Base-by-base conservation (phyloP, 53 echinoderm and acorn worm genomes). In the Luidia sarsii region DNA sequence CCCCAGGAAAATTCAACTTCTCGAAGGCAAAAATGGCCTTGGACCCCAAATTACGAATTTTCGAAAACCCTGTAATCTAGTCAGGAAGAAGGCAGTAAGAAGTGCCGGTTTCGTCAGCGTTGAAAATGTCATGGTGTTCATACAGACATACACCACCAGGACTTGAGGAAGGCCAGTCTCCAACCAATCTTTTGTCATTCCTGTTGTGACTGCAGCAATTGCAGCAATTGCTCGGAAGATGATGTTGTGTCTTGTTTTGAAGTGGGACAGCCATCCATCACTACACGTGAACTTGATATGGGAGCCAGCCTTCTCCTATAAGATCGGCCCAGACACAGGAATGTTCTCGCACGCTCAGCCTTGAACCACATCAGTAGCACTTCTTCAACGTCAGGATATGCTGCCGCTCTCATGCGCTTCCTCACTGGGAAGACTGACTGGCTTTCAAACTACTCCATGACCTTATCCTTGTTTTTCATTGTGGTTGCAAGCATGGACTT, bases 191-290 rank as follows among this genome's bases (percentile, higher is more conserved):
- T 27, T 24, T 22, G 39, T 36, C 22, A 39, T 59, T 13, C 39
- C 59, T 13, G 56, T 39, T 7, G 7, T 34, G 2, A 34, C 57
- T 2, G 74, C 34, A 30, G 57, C 60, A 14, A 39, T 63, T 16
- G 33, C 46, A 46, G 30, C 49, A 65, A 80, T 64, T 3, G 65
- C 52, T 21, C 30, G 61, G 32, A 59, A 75, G 43, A 30, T n/a
- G 53, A 87, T 88, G 37, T 49, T 36, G 16, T 83, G 83, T 8
- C 75, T 59, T 48, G 67, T 75, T 16, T 82, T 54, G 49, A 87
- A 87, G 3, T 64, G 15, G 30, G 52, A 67, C 30, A 89, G 70
- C 89, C 89, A 89, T 7, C 81, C 90, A 43, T 85, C 80, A 10
- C 80, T 85, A 4, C 56, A 80, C 49, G 63, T 80, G 79, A 87